Conservation (phyloP, 2,888 invertebrate species). For the Alloscopus bannaensis region DNA sequence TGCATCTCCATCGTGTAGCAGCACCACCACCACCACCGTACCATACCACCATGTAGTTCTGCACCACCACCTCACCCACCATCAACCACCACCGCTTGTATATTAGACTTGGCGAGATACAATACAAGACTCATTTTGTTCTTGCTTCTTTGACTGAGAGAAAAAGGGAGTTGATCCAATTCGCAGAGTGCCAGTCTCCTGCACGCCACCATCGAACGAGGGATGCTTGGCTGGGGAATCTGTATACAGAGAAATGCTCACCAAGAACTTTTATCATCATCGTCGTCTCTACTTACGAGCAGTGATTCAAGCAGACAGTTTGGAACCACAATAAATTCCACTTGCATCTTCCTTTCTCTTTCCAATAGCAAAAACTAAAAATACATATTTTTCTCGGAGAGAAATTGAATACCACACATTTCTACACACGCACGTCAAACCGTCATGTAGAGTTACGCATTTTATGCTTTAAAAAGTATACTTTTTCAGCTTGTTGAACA, state of each 20-base stretch:
- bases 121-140: too few relatives aligned
- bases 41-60: background rate
- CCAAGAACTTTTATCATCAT: too few relatives aligned
- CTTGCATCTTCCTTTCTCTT: too few relatives aligned
- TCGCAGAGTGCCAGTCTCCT: slow-evolving; percentile 36
- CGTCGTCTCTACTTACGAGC: too few relatives aligned
- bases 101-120: too few relatives aligned
- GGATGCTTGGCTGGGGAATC: slow-evolving; percentile 45
- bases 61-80: slow-evolving; percentile 23
- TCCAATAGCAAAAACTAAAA: background rate
- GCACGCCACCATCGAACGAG: slow-evolving; percentile 28
- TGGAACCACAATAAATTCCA: slow-evolving; percentile 14
- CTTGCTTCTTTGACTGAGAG: background rate
- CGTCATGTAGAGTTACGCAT: background rate
- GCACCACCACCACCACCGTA: background rate
- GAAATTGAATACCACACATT: slow-evolving; percentile 13
- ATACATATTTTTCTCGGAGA: background rate
- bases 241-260: too few relatives aligned
- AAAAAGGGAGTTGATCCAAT: slow-evolving; percentile 41
- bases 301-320: slow-evolving; percentile 9
- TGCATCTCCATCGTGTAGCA: slow-evolving; percentile 29
- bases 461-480: background rate
- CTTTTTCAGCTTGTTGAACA: slow-evolving; percentile 8
- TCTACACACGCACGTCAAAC: background rate
- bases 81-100: too few relatives aligned